Evolutionary conservation across 2,888 invertebrate genomes (phyloP), one percentile per base, ranked within the genome.

Genomic region (Ypsolopha scabrella): DNA sequence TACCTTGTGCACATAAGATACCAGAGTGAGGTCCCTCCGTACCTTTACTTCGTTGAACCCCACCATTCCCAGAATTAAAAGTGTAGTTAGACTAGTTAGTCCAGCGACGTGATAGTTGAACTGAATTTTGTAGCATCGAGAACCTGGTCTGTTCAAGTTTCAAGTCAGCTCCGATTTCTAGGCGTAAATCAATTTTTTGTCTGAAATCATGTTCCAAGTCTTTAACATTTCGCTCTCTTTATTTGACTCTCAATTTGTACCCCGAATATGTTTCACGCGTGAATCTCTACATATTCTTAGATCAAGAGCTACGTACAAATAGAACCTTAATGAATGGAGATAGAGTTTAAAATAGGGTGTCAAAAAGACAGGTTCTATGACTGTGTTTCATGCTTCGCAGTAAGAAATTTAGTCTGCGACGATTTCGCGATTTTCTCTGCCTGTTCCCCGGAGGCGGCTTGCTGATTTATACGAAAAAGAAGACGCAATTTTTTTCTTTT

Each of bases 351-450:
- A 59, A 60, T 67, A 37, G 39, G 38, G 24, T 45, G 53, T n/a
- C 2, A 50, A n/a, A 36, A 6, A 14, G 50, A 54, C 65, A 64
- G 63, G 59, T 65, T 64, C 66, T 24, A 24, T 24, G 59, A 70
- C 72, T 70, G 70, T 70, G 71, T 70, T 74, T 69, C 71, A 70
- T 56, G 71, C 64, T 66, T 67, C 62, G 70, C 67, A 74, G 79
- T 78, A 71, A 74, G 78, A 82, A 82, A 83, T 81, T 83, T 83
- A 78, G 81, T 83, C 82, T 81, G 78, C 72, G 80, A 76, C 77
- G 75, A 79, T 80, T 81, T 73, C 70, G 72, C 77, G 79, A 82
- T 77, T 78, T 75, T 67, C 64, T 64, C 60, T 24, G 64, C 58
- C 70, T 66, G 62, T 68, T 69, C 67, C 75, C 80, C 76, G 64